Evolutionary conservation across 2,888 invertebrate genomes (phyloP).

Genomic region (Mellilla xanthometata): DNA sequence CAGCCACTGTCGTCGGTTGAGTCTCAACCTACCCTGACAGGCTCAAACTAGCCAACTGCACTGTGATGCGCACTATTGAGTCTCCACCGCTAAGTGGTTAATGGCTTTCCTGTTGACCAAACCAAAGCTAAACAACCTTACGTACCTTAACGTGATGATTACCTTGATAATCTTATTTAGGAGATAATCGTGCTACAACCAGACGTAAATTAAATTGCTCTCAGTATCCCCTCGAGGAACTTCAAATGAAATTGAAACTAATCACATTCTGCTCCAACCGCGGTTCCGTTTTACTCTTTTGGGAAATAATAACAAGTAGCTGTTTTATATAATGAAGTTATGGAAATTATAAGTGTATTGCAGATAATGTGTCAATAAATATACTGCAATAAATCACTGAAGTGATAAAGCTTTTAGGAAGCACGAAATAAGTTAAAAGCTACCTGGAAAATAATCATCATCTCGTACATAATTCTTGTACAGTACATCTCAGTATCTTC

Average conservation of each 20-base stretch:
- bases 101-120: conserved; percentile 11
- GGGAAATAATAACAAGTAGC: conserved; percentile 14
- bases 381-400: too few relatives aligned
- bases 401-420: too few relatives aligned
- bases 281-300: conserved; percentile 24
- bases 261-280: conserved; percentile 23
- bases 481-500: too few relatives aligned
- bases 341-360: too few relatives aligned
- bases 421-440: too few relatives aligned
- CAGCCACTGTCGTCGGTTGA: conserved; percentile 3
- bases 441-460: too few relatives aligned
- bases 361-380: too few relatives aligned
- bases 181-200: conserved; percentile 9
- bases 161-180: conserved; percentile 3
- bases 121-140: too few relatives aligned
- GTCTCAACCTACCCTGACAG: conserved; percentile 13
- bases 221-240: conserved; percentile 25
- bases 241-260: conserved; percentile 29
- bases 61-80: conserved; percentile 10
- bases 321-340: conserved; percentile 2
- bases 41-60: conserved; percentile 16
- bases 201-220: conserved; percentile 24
- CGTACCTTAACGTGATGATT: too few relatives aligned
- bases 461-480: too few relatives aligned
- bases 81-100: conserved; percentile 16